Evolutionary conservation across 2,888 invertebrate species (phyloP).

Genomic region (Tineola bisselliella): DNA sequence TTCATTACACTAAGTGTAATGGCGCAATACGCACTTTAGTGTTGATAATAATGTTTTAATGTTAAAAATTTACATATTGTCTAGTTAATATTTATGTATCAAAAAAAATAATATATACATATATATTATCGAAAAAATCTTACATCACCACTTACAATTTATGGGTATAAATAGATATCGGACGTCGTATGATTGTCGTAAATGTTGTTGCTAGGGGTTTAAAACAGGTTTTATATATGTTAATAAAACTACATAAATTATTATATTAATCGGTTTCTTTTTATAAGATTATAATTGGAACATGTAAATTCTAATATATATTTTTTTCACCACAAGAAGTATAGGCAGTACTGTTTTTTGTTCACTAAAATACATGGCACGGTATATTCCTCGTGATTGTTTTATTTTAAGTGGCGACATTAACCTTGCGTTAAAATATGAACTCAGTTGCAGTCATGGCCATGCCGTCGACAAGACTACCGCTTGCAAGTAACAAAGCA

Average conservation of each 20-base stretch:
- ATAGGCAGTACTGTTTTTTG: background rate
- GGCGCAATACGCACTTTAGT: conserved; percentile 1
- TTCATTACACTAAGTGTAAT: conserved; percentile 4
- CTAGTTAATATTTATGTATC: background rate
- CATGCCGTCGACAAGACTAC: background rate
- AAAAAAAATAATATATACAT: background rate
- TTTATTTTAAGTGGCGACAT: background rate
- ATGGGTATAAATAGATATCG: background rate
- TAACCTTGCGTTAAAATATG: background rate
- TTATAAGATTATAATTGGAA: background rate
- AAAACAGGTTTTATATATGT: background rate
- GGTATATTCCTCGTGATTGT: background rate
- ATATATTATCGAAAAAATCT: background rate
- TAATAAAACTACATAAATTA: background rate
- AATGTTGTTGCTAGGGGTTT: conserved; percentile 8
- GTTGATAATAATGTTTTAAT: conserved; percentile 6
- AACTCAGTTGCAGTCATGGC: background rate
- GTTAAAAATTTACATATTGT: background rate
- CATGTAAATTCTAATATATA: no score
- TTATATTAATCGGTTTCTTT: background rate
- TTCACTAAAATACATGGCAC: background rate
- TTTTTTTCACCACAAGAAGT: background rate
- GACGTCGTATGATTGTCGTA: background rate
- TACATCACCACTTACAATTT: background rate
- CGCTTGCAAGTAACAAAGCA: background rate